Percentiles rank a stretch among this genome's conserved stretches.
phyloP scores from a whole-genome alignment of 2,888 invertebrate species.

The Epirrhoe alternata region DNA sequence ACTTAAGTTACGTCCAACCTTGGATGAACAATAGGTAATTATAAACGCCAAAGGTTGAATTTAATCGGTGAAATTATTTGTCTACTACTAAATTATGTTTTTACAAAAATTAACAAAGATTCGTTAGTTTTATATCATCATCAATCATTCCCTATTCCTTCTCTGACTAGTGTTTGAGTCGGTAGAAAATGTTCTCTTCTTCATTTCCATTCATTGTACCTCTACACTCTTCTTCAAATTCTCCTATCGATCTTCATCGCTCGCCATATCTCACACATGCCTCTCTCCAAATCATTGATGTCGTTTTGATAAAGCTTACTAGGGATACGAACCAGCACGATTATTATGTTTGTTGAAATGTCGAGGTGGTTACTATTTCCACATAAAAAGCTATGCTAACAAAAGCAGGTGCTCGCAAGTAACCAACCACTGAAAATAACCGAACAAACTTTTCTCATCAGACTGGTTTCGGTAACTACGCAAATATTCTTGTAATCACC shows the following conservation, averaged over 20 bases:
- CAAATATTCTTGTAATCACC: constrained; percentile 36
- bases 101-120: too few relatives aligned
- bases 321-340: neutral
- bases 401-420: constrained; percentile 52
- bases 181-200: too few relatives aligned
- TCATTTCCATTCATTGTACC: too few relatives aligned
- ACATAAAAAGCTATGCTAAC: constrained; percentile 1
- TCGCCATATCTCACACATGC: too few relatives aligned
- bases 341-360: neutral
- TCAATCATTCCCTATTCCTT: too few relatives aligned
- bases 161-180: too few relatives aligned
- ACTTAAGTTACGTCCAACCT: neutral
- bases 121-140: too few relatives aligned
- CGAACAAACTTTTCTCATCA: constrained; percentile 46
- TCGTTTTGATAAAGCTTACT: too few relatives aligned
- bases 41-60: neutral
- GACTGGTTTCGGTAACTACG: constrained; percentile 39
- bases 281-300: too few relatives aligned
- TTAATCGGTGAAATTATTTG: neutral
- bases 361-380: neutral
- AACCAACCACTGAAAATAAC: constrained; percentile 45
- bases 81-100: neutral
- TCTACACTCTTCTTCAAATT: too few relatives aligned
- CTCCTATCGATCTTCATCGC: too few relatives aligned
- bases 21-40: neutral